phyloP scores from a whole-genome alignment of 1,140 invertebrate species.

The Diploscapter pachys region DNA sequence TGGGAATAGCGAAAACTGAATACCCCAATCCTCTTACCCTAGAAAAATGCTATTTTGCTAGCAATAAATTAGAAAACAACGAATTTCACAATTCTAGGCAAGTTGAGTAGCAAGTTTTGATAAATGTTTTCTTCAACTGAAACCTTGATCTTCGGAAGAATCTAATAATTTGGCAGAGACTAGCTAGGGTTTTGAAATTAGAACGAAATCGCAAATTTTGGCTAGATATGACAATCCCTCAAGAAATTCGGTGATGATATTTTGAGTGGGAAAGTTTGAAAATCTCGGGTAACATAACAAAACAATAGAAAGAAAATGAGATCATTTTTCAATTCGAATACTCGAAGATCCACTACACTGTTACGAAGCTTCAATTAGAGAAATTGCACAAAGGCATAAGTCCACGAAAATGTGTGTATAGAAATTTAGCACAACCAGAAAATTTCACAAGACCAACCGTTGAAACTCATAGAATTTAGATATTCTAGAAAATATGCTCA shows the following conservation, averaged over 20 bases:
- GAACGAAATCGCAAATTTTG: not conserved
- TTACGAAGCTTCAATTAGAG: no score
- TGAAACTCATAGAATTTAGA: not conserved
- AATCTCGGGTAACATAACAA: not conserved
- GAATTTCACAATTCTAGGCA: not conserved
- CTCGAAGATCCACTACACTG: no score
- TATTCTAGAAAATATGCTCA: not conserved
- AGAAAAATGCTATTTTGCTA: not conserved
- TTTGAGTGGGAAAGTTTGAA: not conserved
- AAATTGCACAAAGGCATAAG: no score
- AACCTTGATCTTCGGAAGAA: not conserved
- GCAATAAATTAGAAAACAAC: not conserved
- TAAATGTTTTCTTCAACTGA: not conserved
- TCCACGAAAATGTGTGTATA: no score
- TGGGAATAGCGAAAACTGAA: no score
- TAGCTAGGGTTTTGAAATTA: not conserved
- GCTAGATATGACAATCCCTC: not conserved
- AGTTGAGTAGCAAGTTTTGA: not conserved
- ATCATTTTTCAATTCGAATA: not conserved
- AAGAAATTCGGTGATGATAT: not conserved
- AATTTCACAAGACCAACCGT: not conserved
- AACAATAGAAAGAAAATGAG: not conserved
- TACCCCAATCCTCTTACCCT: not conserved
- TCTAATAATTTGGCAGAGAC: not conserved
- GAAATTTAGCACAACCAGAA: not conserved